Conservation (phyloP, 1,140 invertebrate genomes). For the Anastrepha obliqua region DNA sequence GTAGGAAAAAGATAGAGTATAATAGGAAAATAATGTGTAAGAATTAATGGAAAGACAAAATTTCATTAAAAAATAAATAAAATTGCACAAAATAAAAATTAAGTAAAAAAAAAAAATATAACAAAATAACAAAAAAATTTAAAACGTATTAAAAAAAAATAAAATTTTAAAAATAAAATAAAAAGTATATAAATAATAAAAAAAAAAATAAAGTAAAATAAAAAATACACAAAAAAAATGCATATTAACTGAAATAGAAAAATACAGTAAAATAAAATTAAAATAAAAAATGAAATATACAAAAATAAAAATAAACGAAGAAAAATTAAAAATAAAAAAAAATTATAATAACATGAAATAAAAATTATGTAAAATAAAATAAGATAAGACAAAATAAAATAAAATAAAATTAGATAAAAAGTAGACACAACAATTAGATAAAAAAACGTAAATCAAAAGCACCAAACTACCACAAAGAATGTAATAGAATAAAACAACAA, state of each 20-base stretch:
- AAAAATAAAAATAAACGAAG: not conserved
- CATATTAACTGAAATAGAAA: not conserved
- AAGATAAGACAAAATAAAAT: not conserved
- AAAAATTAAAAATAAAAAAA: constrained; percentile 22
- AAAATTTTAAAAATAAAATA: not conserved
- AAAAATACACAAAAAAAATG: not conserved
- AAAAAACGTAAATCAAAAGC: not conserved
- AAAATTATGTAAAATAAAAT: not conserved
- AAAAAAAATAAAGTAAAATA: not conserved
- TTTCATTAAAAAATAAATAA: not conserved
- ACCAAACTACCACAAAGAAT: no score
- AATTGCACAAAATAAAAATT: constrained; percentile 7
- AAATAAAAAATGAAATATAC: not conserved
- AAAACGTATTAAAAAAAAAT: not conserved
- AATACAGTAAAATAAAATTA: not conserved
- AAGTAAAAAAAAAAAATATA: not conserved
- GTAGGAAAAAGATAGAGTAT: not conserved
- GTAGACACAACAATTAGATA: not conserved
- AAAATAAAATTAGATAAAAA: constrained; percentile 29
- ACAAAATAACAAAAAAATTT: not conserved
- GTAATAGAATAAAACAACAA: not conserved
- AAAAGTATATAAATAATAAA: not conserved
- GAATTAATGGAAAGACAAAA: not conserved
- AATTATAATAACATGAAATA: not conserved
- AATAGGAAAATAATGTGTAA: not conserved